Percentiles rank a stretch among this genome's conserved stretches.
Evolutionary conservation across 2,888 invertebrate genomes (phyloP).

Genomic region (Dynastes maya): DNA sequence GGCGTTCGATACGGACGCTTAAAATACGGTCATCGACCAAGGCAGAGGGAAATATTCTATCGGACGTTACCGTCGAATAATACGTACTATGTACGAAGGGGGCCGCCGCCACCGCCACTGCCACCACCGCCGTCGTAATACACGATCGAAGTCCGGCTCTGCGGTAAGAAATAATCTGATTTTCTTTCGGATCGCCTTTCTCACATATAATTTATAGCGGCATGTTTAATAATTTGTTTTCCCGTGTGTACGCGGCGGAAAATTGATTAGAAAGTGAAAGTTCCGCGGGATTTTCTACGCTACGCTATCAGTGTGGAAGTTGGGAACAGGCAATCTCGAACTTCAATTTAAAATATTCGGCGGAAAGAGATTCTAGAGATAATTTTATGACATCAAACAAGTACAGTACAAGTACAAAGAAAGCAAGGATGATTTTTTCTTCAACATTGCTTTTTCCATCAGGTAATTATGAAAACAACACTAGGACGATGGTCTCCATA

Average conservation of each 20-base stretch:
- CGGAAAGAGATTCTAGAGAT: no score
- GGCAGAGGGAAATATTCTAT: constrained; percentile 56
- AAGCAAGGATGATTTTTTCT: no score
- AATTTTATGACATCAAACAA: no score
- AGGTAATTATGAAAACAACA: no score
- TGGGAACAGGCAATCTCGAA: no score
- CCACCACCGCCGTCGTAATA: neutral
- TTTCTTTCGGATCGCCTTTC: constrained; percentile 3
- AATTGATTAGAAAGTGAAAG: neutral
- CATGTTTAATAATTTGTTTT: neutral
- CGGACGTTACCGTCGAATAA: constrained; percentile 56
- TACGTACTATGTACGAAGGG: neutral
- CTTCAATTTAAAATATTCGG: no score
- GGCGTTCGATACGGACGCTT: constrained; percentile 66
- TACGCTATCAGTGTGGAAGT: no score
- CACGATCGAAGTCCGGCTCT: constrained; percentile 26
- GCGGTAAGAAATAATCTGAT: constrained; percentile 13
- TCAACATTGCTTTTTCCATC: no score
- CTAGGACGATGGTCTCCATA: no score
- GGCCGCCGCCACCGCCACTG: neutral
- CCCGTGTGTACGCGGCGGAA: neutral
- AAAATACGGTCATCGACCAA: constrained; percentile 69
- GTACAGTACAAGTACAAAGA: no score
- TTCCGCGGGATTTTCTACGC: no score
- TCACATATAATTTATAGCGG: no score